These are phyloP conservation scores for Caenorhabditis uteleia DNA, from an alignment of 2,888 invertebrate genomes.

Conservation along the genomic window DNA sequence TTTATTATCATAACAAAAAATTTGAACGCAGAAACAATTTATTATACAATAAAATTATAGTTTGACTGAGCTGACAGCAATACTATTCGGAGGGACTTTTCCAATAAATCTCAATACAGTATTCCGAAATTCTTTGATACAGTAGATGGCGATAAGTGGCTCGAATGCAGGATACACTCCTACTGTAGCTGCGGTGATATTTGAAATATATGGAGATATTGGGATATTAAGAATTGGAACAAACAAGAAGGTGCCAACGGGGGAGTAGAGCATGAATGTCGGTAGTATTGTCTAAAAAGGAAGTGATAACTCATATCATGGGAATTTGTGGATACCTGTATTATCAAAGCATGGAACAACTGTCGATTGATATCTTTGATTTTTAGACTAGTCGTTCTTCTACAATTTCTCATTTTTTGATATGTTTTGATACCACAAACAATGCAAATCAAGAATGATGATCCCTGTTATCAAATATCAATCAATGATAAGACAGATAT, in stretches of 20 bases:
- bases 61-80: too few species aligned
- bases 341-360: slow-evolving; percentile 7
- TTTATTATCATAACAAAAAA: too few species aligned
- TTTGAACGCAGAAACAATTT: too few species aligned
- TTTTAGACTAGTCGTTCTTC: slow-evolving; percentile 14
- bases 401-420: slow-evolving; percentile 15
- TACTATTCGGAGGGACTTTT: too few species aligned
- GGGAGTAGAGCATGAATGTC: slow-evolving; percentile 19
- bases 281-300: slow-evolving; percentile 22
- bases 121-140: slow-evolving; percentile 22
- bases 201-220: slow-evolving; percentile 14
- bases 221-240: slow-evolving; percentile 12
- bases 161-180: slow-evolving; percentile 18
- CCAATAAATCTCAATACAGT: too few species aligned
- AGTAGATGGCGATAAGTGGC: slow-evolving; percentile 24
- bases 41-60: too few species aligned
- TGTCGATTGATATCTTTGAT: slow-evolving; percentile 16
- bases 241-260: slow-evolving; percentile 13
- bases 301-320: background rate
- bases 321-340: slow-evolving; percentile 13
- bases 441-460: slow-evolving; percentile 12
- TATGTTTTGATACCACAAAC: slow-evolving; percentile 18
- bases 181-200: slow-evolving; percentile 12
- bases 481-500: too few species aligned
- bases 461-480: too few species aligned